Evolutionary conservation across 2,888 invertebrate species (phyloP), one percentile per base, ranked within the genome.

Genomic region (Matsumyia berberina): DNA sequence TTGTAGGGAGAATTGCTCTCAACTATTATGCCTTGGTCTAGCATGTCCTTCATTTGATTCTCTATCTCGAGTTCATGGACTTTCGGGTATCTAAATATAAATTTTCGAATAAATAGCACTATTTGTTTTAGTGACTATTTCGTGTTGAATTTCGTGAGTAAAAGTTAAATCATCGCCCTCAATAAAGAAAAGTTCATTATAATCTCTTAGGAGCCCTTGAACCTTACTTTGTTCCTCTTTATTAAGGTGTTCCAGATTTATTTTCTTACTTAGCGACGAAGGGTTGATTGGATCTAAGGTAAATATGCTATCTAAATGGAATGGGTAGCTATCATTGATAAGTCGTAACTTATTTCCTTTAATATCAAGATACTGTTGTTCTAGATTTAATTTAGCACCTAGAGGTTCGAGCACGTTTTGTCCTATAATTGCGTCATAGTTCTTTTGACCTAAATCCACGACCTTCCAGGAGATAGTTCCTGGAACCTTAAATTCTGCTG

Each of bases 101-200:
- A 49, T 49, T 49, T 42, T 49, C 7, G 49, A 49, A 11, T 24
- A 24, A 19, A 49, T 49, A 24, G 49, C 24, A 11, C 49, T 49
- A 19, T 49, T 49, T 49, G 49, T 11, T 19, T 17, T n/a, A 24
- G 49, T 49, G 17, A 49, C 7, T 7, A 58, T 39, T 57, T 57
- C n/a, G n/a, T n/a, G n/a, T n/a, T n/a, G n/a, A n/a, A n/a, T n/a
- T n/a, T n/a, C 35, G n/a, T 57, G 35, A 1, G 17, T 57, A 19
- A 58, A 55, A 15, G 33, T 33, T 17, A 7, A 24, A 24, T 24
- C 6, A 33, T 35, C 33, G 15, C 55, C 33, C 24, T 35, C 53
- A 35, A n/a, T 55, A 5, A 35, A 35, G 15, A 55, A 15, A 17
- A 55, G 15, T 12, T 12, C 12, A 7, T 37, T 17, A 6, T 39